These are phyloP conservation scores for Magallana ariakensis DNA, from an alignment of 1,140 invertebrate genomes.

Conservation along the genomic window DNA sequence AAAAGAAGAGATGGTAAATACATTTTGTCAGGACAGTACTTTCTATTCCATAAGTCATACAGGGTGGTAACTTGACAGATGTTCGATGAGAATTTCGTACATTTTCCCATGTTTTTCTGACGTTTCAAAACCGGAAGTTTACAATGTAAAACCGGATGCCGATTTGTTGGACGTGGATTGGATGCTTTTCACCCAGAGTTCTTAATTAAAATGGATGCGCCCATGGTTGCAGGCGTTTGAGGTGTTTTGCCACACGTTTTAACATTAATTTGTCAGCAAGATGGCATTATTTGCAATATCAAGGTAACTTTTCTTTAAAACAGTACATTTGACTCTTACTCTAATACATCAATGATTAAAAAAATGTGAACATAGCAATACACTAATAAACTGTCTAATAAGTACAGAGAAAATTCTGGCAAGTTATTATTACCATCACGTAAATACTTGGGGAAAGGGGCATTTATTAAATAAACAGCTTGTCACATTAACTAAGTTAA, in stretches of 20 bases:
- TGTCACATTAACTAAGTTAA: too few species aligned
- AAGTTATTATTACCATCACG: background rate
- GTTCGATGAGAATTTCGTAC: conserved; percentile 30
- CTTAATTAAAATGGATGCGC: conserved; percentile 58
- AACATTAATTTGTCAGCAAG: background rate
- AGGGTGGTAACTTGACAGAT: conserved; percentile 21
- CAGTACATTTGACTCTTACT: background rate
- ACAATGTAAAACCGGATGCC: conserved; percentile 43
- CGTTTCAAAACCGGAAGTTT: conserved; percentile 52
- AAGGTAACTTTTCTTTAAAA: conserved; percentile 52
- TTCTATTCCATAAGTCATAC: conserved; percentile 32
- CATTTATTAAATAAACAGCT: too few species aligned
- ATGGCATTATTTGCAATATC: conserved; percentile 65
- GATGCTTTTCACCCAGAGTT: conserved; percentile 47
- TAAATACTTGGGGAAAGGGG: too few species aligned
- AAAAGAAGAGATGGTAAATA: conserved; percentile 51
- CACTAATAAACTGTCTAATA: background rate
- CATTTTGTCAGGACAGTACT: conserved; percentile 54
- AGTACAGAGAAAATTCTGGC: background rate
- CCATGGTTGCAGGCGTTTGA: conserved; percentile 14
- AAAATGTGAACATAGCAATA: too few species aligned
- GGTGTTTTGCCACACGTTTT: background rate
- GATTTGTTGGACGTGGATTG: conserved; percentile 64
- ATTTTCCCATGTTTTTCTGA: conserved; percentile 20
- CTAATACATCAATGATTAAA: background rate